Evolutionary conservation across 2,888 invertebrate genomes (phyloP).

Genomic region (Drosophila affinis): DNA sequence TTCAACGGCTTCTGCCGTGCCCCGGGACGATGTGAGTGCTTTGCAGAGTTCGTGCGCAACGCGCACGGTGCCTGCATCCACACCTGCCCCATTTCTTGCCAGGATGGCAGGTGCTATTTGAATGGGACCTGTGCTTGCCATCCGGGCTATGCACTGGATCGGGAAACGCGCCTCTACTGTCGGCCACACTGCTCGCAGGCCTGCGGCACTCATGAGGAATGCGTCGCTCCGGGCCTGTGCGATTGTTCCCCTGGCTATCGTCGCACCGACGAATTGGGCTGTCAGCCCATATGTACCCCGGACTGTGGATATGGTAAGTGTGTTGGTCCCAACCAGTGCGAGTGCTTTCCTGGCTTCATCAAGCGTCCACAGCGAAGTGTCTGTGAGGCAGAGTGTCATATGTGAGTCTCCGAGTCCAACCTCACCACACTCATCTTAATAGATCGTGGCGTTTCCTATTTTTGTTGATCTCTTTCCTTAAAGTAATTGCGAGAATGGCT

Average conservation of each 20-base stretch:
- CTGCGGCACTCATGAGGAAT: conserved; percentile 81
- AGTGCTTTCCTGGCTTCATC: conserved; percentile 83
- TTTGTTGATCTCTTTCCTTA: conserved; percentile 14
- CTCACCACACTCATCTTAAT: neutral
- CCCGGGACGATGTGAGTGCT: conserved; percentile 81
- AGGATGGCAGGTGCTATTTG: conserved; percentile 87
- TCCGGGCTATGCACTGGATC: conserved; percentile 73
- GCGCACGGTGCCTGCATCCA: conserved; percentile 85
- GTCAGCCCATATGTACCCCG: conserved; percentile 81
- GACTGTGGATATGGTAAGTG: conserved; percentile 82
- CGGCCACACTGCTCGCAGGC: conserved; percentile 79
- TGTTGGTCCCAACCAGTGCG: conserved; percentile 79
- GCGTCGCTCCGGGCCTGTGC: conserved; percentile 72
- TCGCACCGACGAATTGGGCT: conserved; percentile 71
- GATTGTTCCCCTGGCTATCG: conserved; percentile 77
- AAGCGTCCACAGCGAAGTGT: conserved; percentile 77
- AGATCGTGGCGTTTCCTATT: no score
- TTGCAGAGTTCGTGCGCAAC: conserved; percentile 79
- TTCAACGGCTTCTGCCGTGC: conserved; percentile 85
- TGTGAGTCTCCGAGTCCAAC: conserved; percentile 61
- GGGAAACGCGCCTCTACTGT: conserved; percentile 81
- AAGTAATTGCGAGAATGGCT: conserved; percentile 84
- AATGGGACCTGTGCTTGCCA: conserved; percentile 87
- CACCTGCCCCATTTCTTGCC: conserved; percentile 88
- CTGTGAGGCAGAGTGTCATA: conserved; percentile 80